phyloP scores from a whole-genome alignment of 1,140 invertebrate genomes.

The Drosophila kohkoa region DNA sequence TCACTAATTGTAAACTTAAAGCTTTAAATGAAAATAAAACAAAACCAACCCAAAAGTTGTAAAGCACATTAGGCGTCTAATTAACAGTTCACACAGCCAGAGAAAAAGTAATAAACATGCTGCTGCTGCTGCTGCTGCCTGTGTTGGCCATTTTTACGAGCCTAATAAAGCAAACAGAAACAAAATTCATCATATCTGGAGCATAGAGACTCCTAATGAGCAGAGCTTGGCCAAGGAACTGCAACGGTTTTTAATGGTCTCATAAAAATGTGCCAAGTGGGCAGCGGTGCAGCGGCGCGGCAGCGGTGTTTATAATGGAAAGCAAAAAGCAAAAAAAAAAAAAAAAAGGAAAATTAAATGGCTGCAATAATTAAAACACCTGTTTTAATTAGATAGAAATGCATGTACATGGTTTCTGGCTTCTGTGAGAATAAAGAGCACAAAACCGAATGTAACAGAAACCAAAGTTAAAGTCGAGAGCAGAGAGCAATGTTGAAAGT shows the following conservation, averaged over 20 bases:
- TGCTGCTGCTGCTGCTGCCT: neutral
- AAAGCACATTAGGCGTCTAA: constrained; percentile 44
- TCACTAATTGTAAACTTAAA: constrained; percentile 25
- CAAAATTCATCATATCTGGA: constrained; percentile 78
- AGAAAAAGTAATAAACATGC: constrained; percentile 42
- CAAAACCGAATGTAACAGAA: constrained; percentile 26
- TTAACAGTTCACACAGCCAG: constrained; percentile 40
- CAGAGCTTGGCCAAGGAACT: constrained; percentile 59
- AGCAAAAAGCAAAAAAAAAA: constrained; percentile 10
- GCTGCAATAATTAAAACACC: constrained; percentile 81
- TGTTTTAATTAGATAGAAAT: constrained; percentile 82
- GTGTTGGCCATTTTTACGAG: constrained; percentile 66
- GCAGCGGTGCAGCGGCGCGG: constrained; percentile 9
- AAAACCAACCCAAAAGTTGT: constrained; percentile 41
- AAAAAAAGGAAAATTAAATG: constrained; percentile 68
- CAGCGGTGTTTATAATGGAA: constrained; percentile 56
- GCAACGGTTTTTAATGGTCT: constrained; percentile 76
- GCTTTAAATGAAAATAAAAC: constrained; percentile 9
- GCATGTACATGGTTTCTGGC: constrained; percentile 38
- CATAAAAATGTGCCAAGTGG: constrained; percentile 80
- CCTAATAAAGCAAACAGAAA: constrained; percentile 68
- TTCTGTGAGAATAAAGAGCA: constrained; percentile 43
- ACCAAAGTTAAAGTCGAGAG: neutral
- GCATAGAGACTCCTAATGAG: constrained; percentile 71
- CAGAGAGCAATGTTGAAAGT: constrained; percentile 61